phyloP scores from a whole-genome alignment of 2,888 invertebrate genomes.

The Abrostola triplasia region DNA sequence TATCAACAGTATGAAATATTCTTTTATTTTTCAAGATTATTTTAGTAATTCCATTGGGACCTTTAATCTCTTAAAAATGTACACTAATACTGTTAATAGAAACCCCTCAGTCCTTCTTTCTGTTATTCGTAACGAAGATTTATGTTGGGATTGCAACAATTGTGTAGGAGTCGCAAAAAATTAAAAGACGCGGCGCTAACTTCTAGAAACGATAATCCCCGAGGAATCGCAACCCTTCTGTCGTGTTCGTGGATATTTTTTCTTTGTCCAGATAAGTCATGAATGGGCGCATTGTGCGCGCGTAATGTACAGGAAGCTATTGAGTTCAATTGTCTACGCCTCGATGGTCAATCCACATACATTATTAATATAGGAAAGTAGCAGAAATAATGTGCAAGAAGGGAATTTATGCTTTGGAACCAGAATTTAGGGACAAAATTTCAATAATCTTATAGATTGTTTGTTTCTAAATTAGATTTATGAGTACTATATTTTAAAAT shows the following conservation, averaged over 20 bases:
- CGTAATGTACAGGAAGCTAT: conserved; percentile 81
- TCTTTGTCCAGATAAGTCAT: conserved; percentile 69
- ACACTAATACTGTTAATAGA: conserved; percentile 45
- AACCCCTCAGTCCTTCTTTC: conserved; percentile 33
- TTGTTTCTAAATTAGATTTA: neutral
- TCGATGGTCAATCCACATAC: conserved; percentile 69
- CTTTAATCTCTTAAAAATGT: conserved; percentile 28
- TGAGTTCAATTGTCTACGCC: conserved; percentile 77
- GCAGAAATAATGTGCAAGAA: conserved; percentile 53
- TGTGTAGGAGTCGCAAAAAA: conserved; percentile 47
- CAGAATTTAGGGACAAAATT: conserved; percentile 32
- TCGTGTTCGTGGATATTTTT: conserved; percentile 59
- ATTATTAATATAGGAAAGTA: conserved; percentile 68
- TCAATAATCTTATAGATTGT: neutral
- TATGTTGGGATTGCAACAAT: conserved; percentile 64
- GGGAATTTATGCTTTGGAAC: conserved; percentile 36
- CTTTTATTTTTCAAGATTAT: conserved; percentile 9
- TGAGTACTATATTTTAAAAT: neutral
- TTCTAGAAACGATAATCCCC: conserved; percentile 76
- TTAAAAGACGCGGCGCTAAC: conserved; percentile 77
- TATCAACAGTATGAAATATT: neutral
- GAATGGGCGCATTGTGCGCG: conserved; percentile 79
- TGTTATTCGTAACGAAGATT: conserved; percentile 51
- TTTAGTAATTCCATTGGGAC: conserved; percentile 15
- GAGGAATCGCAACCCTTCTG: conserved; percentile 75